phyloP scores from a whole-genome alignment of 2,797 vertebrate species.

The Rhinichthys osculus region DNA sequence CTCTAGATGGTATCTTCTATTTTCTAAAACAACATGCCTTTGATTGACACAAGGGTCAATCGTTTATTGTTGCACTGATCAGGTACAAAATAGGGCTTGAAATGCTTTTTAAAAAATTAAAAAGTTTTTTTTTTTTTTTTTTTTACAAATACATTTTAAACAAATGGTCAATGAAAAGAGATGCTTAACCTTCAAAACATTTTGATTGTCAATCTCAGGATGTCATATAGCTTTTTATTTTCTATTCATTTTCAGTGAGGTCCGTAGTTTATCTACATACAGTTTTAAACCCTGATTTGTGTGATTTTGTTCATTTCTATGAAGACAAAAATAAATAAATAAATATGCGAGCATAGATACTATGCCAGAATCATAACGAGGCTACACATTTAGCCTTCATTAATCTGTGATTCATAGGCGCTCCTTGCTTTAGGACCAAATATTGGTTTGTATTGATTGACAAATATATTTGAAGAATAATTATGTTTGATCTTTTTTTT shows the following conservation, averaged over 20 bases:
- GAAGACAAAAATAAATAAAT: background rate
- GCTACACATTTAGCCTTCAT: background rate
- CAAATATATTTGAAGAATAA: background rate
- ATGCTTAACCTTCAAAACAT: background rate
- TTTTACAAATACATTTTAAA: background rate
- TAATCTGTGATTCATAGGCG: background rate
- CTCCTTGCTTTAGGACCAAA: background rate
- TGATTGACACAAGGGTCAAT: background rate
- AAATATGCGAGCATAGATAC: background rate
- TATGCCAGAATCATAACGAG: background rate
- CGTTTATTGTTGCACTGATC: background rate
- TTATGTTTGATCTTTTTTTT: background rate
- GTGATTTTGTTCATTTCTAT: background rate
- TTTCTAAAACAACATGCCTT: background rate
- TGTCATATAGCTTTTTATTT: background rate
- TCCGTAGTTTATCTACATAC: background rate
- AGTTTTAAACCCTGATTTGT: background rate
- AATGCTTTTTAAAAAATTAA: background rate
- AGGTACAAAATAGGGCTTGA: background rate
- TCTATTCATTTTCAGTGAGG: background rate
- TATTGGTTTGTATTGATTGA: background rate
- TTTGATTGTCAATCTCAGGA: background rate
- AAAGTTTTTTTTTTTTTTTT: background rate
- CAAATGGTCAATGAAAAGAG: background rate
- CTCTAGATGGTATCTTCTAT: background rate